Evolutionary conservation across 2,888 invertebrate species (phyloP).

Genomic region (Synergus gifuensis): DNA sequence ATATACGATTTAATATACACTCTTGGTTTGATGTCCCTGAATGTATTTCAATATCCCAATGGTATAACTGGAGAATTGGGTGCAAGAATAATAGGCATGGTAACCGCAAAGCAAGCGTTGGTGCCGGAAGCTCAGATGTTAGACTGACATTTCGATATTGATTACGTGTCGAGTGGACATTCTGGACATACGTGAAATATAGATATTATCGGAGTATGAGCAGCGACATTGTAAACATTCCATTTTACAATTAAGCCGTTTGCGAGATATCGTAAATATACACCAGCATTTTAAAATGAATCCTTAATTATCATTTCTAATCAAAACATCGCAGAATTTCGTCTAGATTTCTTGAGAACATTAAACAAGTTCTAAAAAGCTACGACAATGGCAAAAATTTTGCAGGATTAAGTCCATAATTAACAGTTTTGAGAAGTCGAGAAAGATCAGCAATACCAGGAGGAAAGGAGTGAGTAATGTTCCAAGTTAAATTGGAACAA

Average conservation of each 20-base stretch:
- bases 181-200: neutral
- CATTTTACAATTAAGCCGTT: neutral
- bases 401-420: neutral
- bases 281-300: neutral
- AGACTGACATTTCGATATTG: slow-evolving; percentile 2
- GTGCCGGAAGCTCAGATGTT: neutral
- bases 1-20: neutral
- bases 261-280: neutral
- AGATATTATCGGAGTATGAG: neutral
- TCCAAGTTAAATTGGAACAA: neutral
- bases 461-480: neutral
- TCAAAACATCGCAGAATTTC: neutral
- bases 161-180: neutral
- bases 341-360: neutral
- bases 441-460: neutral
- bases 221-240: neutral
- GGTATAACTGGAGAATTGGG: neutral
- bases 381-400: neutral
- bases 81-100: neutral
- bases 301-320: neutral
- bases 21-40: neutral
- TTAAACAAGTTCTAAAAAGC: neutral
- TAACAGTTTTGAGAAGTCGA: neutral
- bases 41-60: neutral
- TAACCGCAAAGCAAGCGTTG: neutral